Conservation (phyloP, 2,888 invertebrate genomes). For the Acanthoscelides obtectus region DNA sequence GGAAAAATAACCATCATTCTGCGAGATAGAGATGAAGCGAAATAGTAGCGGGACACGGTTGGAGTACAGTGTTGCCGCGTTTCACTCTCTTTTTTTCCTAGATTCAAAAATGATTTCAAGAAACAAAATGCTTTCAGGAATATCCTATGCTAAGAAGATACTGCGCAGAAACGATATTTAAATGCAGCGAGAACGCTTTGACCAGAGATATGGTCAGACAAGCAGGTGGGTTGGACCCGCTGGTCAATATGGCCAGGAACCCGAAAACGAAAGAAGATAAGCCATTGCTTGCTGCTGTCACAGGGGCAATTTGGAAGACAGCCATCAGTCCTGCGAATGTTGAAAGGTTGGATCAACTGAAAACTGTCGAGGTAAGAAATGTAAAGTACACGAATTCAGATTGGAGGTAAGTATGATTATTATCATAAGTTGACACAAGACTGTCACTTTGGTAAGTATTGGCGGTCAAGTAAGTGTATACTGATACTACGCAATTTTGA, state of each 20-base stretch:
- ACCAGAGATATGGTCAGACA: constrained; percentile 81
- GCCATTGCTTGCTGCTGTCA: constrained; percentile 75
- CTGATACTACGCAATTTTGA: no score
- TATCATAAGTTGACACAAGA: no score
- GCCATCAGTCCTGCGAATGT: constrained; percentile 80
- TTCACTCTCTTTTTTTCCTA: no score
- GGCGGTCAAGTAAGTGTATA: no score
- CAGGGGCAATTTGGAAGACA: constrained; percentile 94
- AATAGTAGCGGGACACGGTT: no score
- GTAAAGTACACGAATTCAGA: no score
- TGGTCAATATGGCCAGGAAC: constrained; percentile 72
- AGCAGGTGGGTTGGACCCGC: constrained; percentile 82
- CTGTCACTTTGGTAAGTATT: no score
- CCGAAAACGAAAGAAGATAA: constrained; percentile 66
- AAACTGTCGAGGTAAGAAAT: constrained; percentile 49
- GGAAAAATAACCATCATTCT: no score
- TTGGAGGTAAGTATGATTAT: no score
- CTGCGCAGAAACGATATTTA: constrained; percentile 86
- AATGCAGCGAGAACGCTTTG: constrained; percentile 73
- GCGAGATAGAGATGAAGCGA: no score
- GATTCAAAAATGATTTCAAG: no score
- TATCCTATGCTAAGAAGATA: constrained; percentile 57
- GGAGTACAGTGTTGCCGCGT: no score
- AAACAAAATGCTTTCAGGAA: constrained; percentile 32
- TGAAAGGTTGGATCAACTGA: constrained; percentile 66